Evolutionary conservation across 2,797 vertebrate genomes (phyloP).

Genomic region (Enteromius mattozi): DNA sequence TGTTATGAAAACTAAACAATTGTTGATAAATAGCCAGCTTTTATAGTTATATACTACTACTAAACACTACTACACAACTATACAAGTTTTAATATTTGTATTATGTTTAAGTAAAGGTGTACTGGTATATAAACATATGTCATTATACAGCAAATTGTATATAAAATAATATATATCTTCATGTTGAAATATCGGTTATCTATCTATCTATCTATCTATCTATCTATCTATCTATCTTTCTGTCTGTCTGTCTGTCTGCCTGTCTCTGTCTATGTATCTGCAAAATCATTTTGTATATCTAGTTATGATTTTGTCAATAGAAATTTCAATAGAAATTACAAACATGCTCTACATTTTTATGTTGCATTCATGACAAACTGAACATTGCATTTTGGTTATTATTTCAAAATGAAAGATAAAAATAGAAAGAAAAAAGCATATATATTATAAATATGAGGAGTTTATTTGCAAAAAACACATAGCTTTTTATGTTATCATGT

Average conservation of each 20-base stretch:
- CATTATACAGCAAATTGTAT: too few relatives aligned
- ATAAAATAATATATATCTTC: neutral
- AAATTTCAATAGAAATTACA: neutral
- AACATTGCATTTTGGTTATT: neutral
- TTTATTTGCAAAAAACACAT: too few relatives aligned
- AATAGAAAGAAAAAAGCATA: neutral
- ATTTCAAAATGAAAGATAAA: neutral
- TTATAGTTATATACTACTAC: neutral
- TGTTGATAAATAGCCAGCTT: constrained; percentile 53
- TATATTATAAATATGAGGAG: too few relatives aligned
- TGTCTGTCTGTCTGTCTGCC: neutral
- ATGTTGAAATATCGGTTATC: neutral
- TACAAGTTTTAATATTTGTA: constrained; percentile 1
- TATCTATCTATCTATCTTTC: neutral
- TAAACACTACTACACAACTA: neutral
- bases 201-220: neutral
- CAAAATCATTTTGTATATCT: neutral
- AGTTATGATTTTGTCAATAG: neutral
- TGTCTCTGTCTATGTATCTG: neutral
- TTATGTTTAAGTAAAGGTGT: neutral
- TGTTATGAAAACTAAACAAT: constrained; percentile 42
- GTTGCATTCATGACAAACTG: neutral
- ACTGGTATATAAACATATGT: neutral
- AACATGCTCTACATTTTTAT: neutral
- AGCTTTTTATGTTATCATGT: too few relatives aligned